A percentile compares a stretch with the other conserved stretches of the same genome.
These are phyloP conservation scores for Cantharis nigra DNA, from an alignment of 2,888 invertebrate genomes.

Conservation along the genomic window DNA sequence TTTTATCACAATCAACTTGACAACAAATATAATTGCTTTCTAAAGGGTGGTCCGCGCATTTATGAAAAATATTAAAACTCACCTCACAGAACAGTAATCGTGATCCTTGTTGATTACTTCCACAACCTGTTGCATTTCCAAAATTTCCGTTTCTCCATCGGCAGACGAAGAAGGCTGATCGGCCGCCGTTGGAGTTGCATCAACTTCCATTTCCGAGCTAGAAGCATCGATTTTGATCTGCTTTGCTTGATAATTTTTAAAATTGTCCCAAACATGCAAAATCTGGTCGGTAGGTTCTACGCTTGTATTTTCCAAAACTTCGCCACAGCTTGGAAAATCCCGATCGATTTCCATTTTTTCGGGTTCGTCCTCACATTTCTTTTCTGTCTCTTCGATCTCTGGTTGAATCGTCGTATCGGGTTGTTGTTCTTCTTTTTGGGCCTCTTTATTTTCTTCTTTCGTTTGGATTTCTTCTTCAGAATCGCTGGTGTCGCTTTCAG, in stretches of 20 bases:
- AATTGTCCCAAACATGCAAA: slow-evolving; percentile 77
- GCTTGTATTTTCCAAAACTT: neutral
- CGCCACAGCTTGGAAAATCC: slow-evolving; percentile 16
- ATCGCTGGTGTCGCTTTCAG: slow-evolving; percentile 79
- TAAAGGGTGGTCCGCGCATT: slow-evolving; percentile 12
- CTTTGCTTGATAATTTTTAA: slow-evolving; percentile 74
- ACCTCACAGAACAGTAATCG: slow-evolving; percentile 67
- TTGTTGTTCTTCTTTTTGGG: slow-evolving; percentile 7
- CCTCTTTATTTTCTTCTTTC: slow-evolving; percentile 12
- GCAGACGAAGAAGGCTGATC: neutral
- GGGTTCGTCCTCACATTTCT: slow-evolving; percentile 24
- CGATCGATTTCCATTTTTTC: slow-evolving; percentile 10
- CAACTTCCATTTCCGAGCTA: slow-evolving; percentile 30
- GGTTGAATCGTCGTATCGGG: slow-evolving; percentile 23
- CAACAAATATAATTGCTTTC: neutral
- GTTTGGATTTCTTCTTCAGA: slow-evolving; percentile 57
- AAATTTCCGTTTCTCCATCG: neutral
- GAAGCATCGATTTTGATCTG: slow-evolving; percentile 61
- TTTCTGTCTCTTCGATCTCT: slow-evolving; percentile 44
- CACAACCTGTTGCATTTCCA: slow-evolving; percentile 1
- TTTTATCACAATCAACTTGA: neutral
- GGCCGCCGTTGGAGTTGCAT: slow-evolving; percentile 1
- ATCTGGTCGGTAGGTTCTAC: slow-evolving; percentile 62
- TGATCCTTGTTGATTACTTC: slow-evolving; percentile 64
- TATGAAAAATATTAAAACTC: slow-evolving; percentile 34